Conservation (phyloP, 2,888 invertebrate species). For the Platypus cylindrus region DNA sequence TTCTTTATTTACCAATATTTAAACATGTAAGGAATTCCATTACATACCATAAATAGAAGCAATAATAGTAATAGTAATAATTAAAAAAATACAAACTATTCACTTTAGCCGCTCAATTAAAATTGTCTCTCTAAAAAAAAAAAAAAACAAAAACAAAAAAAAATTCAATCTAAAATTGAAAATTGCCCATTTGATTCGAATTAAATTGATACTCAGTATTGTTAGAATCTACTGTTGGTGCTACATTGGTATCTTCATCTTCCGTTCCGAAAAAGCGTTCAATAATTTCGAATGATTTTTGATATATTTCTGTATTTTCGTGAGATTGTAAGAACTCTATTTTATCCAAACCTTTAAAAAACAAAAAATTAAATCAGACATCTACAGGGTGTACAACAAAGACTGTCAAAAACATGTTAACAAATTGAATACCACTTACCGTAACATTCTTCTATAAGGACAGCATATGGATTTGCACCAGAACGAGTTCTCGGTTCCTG, state of each 20-base stretch:
- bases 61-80: no score
- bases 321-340: conserved; percentile 96
- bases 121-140: no score
- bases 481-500: conserved; percentile 54
- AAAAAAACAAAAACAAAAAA: no score
- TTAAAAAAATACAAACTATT: no score
- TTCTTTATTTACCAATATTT: no score
- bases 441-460: conserved; percentile 87
- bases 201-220: conserved; percentile 61
- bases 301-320: conserved; percentile 92
- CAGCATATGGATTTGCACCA: conserved; percentile 79
- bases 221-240: conserved; percentile 61
- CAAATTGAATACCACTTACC: no score
- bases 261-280: conserved; percentile 92
- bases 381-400: neutral
- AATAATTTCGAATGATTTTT: conserved; percentile 93
- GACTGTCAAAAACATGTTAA: neutral
- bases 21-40: no score
- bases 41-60: no score
- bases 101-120: no score
- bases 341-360: conserved; percentile 75
- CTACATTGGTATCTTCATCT: conserved; percentile 67
- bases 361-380: neutral
- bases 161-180: conserved; percentile 70
- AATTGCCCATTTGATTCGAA: conserved; percentile 63